These are phyloP conservation scores for Buceros bicornis DNA, from an alignment of 2,797 vertebrate genomes.

Conservation along the genomic window DNA sequence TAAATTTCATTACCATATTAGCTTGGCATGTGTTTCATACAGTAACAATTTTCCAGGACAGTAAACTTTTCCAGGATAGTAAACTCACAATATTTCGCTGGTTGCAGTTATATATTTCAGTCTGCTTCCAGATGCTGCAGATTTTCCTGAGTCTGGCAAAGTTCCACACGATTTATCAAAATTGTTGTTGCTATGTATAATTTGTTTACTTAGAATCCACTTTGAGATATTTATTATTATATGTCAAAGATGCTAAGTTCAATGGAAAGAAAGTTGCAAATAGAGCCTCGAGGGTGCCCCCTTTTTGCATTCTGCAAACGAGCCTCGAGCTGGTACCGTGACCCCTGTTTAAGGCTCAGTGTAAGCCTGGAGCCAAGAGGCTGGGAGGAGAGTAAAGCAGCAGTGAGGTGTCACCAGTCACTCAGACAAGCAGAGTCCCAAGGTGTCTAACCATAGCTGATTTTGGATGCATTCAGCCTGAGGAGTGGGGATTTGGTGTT, in stretches of 20 bases:
- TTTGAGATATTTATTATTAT: background rate
- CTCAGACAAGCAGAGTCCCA: background rate
- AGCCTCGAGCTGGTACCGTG: background rate
- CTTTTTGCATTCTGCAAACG: background rate
- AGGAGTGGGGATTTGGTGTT: background rate
- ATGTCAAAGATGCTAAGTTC: background rate
- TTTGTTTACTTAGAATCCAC: background rate
- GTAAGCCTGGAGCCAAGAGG: background rate
- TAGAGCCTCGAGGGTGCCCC: background rate
- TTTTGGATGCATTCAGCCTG: background rate
- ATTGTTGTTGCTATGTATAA: background rate
- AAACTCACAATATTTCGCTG: conserved; percentile 58
- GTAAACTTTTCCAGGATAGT: conserved; percentile 65
- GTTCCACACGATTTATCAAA: background rate
- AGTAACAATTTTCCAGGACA: conserved; percentile 61
- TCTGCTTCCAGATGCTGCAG: background rate
- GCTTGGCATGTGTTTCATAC: conserved; percentile 52
- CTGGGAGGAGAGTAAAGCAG: background rate
- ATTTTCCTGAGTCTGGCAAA: conserved; percentile 23
- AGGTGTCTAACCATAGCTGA: background rate
- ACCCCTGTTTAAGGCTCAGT: background rate
- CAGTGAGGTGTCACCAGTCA: background rate
- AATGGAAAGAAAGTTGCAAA: background rate
- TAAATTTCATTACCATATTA: conserved; percentile 63
- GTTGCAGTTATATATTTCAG: conserved; percentile 10